phyloP scores from a whole-genome alignment of 2,888 invertebrate species.

The Seladonia tumulorum region DNA sequence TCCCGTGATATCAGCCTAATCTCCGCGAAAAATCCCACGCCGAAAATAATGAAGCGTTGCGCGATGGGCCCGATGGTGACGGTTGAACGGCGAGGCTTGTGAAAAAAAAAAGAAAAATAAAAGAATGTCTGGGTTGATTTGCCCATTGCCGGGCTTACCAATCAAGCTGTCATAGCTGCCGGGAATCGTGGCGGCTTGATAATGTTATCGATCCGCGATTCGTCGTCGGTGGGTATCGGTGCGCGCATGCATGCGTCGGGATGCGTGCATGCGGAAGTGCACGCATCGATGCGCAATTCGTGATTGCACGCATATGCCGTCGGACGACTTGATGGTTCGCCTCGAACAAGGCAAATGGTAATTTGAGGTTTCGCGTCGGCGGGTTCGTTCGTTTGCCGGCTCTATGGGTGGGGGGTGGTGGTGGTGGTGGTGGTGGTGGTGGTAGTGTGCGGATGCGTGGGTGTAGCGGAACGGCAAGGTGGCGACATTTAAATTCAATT shows the following conservation, averaged over 20 bases:
- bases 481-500: slow-evolving; percentile 51
- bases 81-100: neutral
- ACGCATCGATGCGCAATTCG: slow-evolving; percentile 53
- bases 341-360: slow-evolving; percentile 67
- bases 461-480: neutral
- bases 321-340: slow-evolving; percentile 53
- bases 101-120: neutral
- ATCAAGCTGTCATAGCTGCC: slow-evolving; percentile 36
- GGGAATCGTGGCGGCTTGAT: slow-evolving; percentile 55
- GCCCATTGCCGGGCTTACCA: slow-evolving; percentile 5
- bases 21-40: neutral
- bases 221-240: slow-evolving; percentile 56
- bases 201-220: slow-evolving; percentile 62
- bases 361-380: slow-evolving; percentile 60
- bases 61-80: neutral
- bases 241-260: slow-evolving; percentile 68
- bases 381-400: slow-evolving; percentile 4
- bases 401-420: neutral
- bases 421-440: too few relatives aligned
- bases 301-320: slow-evolving; percentile 70
- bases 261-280: slow-evolving; percentile 65
- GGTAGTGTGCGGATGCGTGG: neutral
- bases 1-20: neutral
- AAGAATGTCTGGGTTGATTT: slow-evolving; percentile 5
- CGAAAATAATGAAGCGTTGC: slow-evolving; percentile 3